Conservation (phyloP, 2,797 vertebrate genomes). For the Meda fulgida region DNA sequence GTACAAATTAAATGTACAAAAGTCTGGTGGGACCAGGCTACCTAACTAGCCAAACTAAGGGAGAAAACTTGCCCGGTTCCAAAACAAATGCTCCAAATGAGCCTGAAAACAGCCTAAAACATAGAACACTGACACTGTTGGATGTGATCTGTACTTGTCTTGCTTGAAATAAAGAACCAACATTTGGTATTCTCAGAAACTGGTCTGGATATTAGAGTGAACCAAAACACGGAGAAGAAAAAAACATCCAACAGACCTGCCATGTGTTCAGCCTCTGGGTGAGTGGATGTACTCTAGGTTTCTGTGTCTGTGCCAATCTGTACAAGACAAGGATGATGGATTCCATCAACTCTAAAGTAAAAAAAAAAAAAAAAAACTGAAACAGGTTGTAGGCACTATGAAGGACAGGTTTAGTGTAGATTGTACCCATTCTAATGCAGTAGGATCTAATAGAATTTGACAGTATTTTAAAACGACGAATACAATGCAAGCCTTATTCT, state of each 20-base stretch:
- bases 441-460: not conserved
- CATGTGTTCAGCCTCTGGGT: slow-evolving; percentile 24
- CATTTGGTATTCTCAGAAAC: not conserved
- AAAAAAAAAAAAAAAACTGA: not conserved
- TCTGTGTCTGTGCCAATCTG: slow-evolving; percentile 25
- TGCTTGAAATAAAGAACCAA: not conserved
- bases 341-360: not conserved
- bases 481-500: not conserved
- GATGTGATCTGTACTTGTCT: not conserved
- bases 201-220: slow-evolving; percentile 2
- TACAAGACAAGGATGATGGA: slow-evolving; percentile 14
- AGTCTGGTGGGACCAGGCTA: no score
- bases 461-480: not conserved
- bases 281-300: not conserved
- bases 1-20: no score
- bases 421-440: not conserved
- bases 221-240: not conserved
- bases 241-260: not conserved
- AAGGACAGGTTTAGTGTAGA: not conserved
- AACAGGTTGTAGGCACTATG: not conserved
- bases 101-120: not conserved
- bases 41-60: not conserved
- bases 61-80: not conserved
- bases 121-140: not conserved
- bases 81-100: not conserved